These are phyloP conservation scores for Oligia latruncula DNA, from an alignment of 2,888 invertebrate genomes.

Conservation along the genomic window DNA sequence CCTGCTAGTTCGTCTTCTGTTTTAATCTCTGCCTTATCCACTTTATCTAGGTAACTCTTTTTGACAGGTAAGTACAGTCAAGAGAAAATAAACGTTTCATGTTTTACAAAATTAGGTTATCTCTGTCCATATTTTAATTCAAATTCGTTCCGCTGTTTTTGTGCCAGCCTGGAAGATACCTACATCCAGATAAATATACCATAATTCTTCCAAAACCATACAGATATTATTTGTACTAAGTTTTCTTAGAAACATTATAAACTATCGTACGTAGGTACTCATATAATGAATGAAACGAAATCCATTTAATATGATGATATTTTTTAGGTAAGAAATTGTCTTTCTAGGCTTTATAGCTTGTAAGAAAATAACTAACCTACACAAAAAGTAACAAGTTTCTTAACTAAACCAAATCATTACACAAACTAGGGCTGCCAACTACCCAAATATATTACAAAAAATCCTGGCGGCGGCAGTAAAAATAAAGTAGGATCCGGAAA, in stretches of 20 bases:
- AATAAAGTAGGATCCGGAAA: conserved; percentile 39
- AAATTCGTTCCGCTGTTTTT: not conserved
- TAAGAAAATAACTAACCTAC: not conserved
- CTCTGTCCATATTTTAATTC: not conserved
- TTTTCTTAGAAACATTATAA: no score
- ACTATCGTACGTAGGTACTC: not conserved
- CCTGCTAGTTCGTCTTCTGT: no score
- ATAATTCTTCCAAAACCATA: not conserved
- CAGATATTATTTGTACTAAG: not conserved
- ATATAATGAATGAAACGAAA: not conserved
- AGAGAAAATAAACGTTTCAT: no score
- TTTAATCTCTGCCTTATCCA: no score
- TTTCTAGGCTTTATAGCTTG: not conserved
- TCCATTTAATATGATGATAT: not conserved
- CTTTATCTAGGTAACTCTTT: no score
- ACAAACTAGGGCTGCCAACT: conserved; percentile 17
- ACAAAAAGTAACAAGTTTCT: not conserved
- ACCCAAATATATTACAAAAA: conserved; percentile 27
- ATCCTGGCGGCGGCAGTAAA: conserved; percentile 15
- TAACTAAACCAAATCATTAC: conserved; percentile 14
- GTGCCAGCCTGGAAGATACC: not conserved
- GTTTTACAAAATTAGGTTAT: not conserved
- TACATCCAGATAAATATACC: no score
- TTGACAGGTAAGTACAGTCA: no score
- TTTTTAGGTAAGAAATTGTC: not conserved